These are phyloP conservation scores for Junonia oenone DNA, from an alignment of 2,888 invertebrate genomes.

Conservation along the genomic window DNA sequence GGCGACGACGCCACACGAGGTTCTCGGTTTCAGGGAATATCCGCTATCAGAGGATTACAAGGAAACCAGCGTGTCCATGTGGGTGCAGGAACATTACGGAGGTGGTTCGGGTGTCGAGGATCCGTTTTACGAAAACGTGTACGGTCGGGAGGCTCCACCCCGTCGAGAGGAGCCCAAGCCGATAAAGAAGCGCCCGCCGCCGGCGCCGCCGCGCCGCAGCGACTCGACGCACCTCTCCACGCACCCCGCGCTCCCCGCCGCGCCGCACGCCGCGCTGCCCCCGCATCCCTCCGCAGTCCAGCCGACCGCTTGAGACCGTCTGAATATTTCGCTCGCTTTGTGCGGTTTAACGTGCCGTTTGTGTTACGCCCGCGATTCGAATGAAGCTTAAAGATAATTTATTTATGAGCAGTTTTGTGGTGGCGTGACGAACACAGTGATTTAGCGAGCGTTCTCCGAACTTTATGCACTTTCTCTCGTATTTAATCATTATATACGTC, in stretches of 20 bases:
- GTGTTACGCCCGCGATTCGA: constrained; percentile 17
- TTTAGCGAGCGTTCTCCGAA: constrained; percentile 10
- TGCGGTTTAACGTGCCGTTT: constrained; percentile 24
- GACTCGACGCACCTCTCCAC: constrained; percentile 90
- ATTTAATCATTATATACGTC: constrained; percentile 7
- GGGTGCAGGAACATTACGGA: constrained; percentile 94
- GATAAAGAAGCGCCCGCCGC: constrained; percentile 87
- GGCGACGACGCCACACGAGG: constrained; percentile 93
- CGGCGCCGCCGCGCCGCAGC: constrained; percentile 93
- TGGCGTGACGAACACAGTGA: constrained; percentile 4
- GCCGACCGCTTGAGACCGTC: constrained; percentile 49
- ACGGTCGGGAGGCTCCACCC: constrained; percentile 45
- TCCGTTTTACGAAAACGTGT: constrained; percentile 88
- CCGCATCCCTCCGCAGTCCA: constrained; percentile 43
- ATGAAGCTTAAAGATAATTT: constrained; percentile 8
- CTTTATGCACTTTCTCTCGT: not conserved
- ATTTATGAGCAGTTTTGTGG: constrained; percentile 8
- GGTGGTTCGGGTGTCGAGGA: constrained; percentile 54
- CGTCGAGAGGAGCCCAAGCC: constrained; percentile 58
- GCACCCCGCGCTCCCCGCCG: constrained; percentile 34
- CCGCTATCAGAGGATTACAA: constrained; percentile 85
- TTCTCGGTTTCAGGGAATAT: constrained; percentile 92
- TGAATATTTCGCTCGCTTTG: constrained; percentile 27
- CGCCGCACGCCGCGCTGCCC: constrained; percentile 40
- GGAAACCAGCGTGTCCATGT: constrained; percentile 91